A percentile compares a stretch with the other conserved stretches of the same genome.
Conservation (phyloP, 1,140 invertebrate species). For the Tribolium castaneum region DNA sequence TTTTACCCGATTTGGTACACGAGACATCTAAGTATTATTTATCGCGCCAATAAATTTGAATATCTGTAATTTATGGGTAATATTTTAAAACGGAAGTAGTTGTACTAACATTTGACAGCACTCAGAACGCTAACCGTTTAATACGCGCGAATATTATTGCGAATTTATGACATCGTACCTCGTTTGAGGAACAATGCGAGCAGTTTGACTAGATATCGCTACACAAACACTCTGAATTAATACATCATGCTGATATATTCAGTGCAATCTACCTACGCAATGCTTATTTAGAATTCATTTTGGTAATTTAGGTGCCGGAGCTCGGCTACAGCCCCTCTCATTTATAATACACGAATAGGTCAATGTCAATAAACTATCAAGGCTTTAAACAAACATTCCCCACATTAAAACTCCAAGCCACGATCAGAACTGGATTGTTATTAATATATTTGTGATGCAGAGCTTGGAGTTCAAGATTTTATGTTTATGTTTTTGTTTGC, state of each 20-base stretch:
- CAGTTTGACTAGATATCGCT: constrained; percentile 28
- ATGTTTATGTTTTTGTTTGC: constrained; percentile 33
- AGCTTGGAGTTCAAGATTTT: background rate
- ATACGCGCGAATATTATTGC: constrained; percentile 11
- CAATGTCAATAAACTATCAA: constrained; percentile 2
- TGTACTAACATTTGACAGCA: constrained; percentile 18
- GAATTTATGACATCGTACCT: constrained; percentile 24
- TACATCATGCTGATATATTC: constrained; percentile 31
- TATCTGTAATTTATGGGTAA: constrained; percentile 13
- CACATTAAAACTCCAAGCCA: no score
- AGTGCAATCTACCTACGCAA: constrained; percentile 41
- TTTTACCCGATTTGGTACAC: background rate
- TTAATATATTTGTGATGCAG: constrained; percentile 24
- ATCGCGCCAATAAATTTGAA: constrained; percentile 28
- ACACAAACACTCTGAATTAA: constrained; percentile 29
- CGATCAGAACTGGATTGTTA: background rate
- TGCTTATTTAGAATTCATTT: constrained; percentile 44
- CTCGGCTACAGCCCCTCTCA: background rate
- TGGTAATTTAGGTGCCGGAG: constrained; percentile 38
- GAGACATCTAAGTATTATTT: constrained; percentile 25
- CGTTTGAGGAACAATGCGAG: constrained; percentile 17
- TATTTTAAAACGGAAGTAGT: constrained; percentile 24
- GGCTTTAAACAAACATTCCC: background rate
- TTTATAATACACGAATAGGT: constrained; percentile 11
- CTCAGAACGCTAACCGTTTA: constrained; percentile 26